phyloP scores from a whole-genome alignment of 2,888 invertebrate genomes.

The Lycocerus yunnanus region DNA sequence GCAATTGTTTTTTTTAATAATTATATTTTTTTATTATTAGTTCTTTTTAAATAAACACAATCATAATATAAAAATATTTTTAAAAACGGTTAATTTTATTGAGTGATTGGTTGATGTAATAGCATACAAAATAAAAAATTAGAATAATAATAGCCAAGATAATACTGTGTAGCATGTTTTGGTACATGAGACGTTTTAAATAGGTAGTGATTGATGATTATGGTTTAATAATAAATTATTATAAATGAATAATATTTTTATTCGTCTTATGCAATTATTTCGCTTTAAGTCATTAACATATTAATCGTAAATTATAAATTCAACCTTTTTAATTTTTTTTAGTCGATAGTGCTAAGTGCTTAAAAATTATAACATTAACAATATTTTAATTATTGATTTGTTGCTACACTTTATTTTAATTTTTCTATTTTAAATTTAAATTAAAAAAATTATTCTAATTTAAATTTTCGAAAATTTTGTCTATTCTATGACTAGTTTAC shows the following conservation, averaged over 20 bases:
- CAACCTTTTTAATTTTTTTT: background rate
- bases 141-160: background rate
- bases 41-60: background rate
- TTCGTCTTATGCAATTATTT: background rate
- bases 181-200: background rate
- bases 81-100: background rate
- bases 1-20: background rate
- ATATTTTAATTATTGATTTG: no score
- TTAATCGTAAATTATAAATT: background rate
- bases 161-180: background rate
- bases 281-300: background rate
- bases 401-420: no score
- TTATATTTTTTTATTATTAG: no score
- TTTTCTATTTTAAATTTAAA: no score
- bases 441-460: no score
- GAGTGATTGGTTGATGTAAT: no score
- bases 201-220: background rate
- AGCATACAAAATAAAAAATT: background rate
- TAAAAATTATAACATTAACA: no score
- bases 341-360: background rate
- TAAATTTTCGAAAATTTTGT: no score
- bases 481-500: no score
- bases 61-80: background rate
- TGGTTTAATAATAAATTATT: background rate
- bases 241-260: background rate